These are phyloP conservation scores for Spodoptera picta DNA, from an alignment of 2,888 invertebrate genomes.

Conservation along the genomic window DNA sequence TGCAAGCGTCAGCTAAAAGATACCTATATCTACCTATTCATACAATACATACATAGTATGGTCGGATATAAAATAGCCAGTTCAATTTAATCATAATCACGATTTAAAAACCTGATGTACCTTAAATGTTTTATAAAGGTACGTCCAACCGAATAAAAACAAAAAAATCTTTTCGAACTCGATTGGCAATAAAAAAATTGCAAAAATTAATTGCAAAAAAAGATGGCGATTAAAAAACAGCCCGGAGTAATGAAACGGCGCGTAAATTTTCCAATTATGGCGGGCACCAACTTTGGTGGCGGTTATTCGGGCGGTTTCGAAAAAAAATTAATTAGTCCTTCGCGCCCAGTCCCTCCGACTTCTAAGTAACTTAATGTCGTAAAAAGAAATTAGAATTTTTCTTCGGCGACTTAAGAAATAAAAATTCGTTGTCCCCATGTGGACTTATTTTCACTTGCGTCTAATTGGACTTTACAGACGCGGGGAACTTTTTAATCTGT, in stretches of 20 bases:
- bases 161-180: slow-evolving; percentile 35
- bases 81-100: slow-evolving; percentile 8
- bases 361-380: slow-evolving; percentile 59
- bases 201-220: slow-evolving; percentile 61
- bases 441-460: slow-evolving; percentile 57
- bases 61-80: too few relatives aligned
- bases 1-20: too few relatives aligned
- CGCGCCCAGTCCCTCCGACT: slow-evolving; percentile 67
- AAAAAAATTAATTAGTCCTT: slow-evolving; percentile 84
- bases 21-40: too few relatives aligned
- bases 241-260: slow-evolving; percentile 76
- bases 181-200: slow-evolving; percentile 40
- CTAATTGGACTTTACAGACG: slow-evolving; percentile 56
- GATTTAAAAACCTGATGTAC: too few relatives aligned
- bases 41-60: too few relatives aligned
- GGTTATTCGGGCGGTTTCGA: slow-evolving; percentile 66
- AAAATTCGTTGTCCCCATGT: slow-evolving; percentile 57
- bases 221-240: slow-evolving; percentile 75
- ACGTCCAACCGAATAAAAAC: slow-evolving; percentile 18
- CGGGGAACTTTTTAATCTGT: slow-evolving; percentile 59
- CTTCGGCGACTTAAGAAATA: slow-evolving; percentile 53
- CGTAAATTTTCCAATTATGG: slow-evolving; percentile 82
- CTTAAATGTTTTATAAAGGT: slow-evolving; percentile 5
- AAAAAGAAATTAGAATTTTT: slow-evolving; percentile 60
- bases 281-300: slow-evolving; percentile 70